phyloP scores from a whole-genome alignment of 2,888 invertebrate genomes.

The Lithosia quadra region DNA sequence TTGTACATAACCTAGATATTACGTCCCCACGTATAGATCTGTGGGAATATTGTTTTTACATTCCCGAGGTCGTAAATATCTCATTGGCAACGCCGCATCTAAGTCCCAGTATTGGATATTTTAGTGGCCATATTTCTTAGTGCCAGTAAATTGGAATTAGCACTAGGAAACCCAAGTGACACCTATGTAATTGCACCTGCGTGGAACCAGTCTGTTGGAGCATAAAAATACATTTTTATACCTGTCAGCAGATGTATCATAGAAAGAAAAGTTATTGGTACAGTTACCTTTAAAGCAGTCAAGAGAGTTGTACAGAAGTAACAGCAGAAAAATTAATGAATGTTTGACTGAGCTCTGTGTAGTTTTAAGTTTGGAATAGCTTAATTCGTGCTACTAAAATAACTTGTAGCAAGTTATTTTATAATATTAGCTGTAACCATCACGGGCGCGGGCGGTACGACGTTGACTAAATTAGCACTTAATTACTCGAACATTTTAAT shows the following conservation, averaged over 20 bases:
- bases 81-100: conserved; percentile 19
- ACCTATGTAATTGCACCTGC: conserved; percentile 19
- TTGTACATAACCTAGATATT: not conserved
- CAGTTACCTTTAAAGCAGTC: no score
- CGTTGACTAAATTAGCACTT: conserved; percentile 27
- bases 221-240: not conserved
- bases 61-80: conserved; percentile 34
- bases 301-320: no score
- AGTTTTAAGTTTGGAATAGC: no score
- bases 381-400: not conserved
- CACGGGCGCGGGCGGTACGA: conserved; percentile 6
- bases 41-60: conserved; percentile 28
- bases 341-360: no score
- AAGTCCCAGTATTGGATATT: conserved; percentile 34
- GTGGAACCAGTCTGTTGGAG: not conserved
- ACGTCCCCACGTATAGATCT: not conserved
- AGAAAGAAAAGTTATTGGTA: not conserved
- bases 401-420: not conserved
- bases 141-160: conserved; percentile 41
- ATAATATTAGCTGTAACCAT: not conserved
- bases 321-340: no score
- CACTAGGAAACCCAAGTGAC: conserved; percentile 21
- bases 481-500: conserved; percentile 43
- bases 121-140: conserved; percentile 39
- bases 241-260: not conserved